These are phyloP conservation scores for Sceliomorpha sp. DNA, from an alignment of 2,888 invertebrate species.

Conservation along the genomic window DNA sequence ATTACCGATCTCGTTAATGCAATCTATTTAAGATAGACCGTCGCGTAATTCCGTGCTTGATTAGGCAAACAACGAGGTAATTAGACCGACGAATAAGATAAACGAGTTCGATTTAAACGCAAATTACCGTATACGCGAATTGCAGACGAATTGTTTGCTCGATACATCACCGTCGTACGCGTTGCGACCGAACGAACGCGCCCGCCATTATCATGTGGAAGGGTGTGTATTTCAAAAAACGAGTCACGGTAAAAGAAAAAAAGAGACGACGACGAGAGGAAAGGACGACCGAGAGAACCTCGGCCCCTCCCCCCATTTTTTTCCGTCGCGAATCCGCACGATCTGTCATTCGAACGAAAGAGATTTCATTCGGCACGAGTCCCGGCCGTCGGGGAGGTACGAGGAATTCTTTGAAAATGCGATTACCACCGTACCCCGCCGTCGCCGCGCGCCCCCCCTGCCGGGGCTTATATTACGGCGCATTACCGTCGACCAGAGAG, in stretches of 20 bases:
- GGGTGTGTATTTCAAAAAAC: conserved; percentile 41
- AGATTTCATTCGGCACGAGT: conserved; percentile 62
- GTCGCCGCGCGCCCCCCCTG: too few relatives aligned
- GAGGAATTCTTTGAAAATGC: conserved; percentile 68
- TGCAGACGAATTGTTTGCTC: conserved; percentile 34
- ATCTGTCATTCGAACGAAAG: conserved; percentile 57
- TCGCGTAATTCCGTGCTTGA: too few relatives aligned
- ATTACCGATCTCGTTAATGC: too few relatives aligned
- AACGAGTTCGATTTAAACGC: conserved; percentile 32
- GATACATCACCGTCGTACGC: conserved; percentile 36
- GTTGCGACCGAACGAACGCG: conserved; percentile 39
- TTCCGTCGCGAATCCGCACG: conserved; percentile 38
- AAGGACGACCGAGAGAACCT: conserved; percentile 28
- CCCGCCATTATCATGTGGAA: conserved; percentile 29
- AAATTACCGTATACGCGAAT: conserved; percentile 33
- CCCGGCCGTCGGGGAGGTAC: conserved; percentile 60
- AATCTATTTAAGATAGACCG: too few relatives aligned
- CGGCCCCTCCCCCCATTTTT: conserved; percentile 35
- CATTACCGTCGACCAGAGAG: conserved; percentile 59
- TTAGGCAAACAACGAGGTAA: too few relatives aligned
- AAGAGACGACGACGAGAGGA: too few relatives aligned
- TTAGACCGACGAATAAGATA: conserved; percentile 28
- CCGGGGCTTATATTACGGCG: conserved; percentile 62
- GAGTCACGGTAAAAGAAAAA: too few relatives aligned
- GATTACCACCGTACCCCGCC: conserved; percentile 64